Conservation (phyloP, 2,113 vertebrate species). For the Steatornis caripensis region DNA sequence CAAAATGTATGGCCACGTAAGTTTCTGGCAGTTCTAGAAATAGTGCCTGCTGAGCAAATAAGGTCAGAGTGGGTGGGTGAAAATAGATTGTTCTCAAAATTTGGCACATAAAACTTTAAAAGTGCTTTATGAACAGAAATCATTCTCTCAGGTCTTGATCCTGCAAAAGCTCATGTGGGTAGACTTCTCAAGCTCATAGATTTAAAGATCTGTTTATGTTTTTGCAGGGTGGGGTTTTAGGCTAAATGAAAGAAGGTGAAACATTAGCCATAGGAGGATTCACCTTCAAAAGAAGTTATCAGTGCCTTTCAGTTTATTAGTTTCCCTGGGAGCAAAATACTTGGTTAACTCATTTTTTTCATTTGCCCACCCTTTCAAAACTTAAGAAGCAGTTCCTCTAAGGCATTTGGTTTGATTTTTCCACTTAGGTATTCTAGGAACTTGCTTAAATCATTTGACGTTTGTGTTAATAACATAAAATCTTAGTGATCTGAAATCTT, state of each 20-base stretch:
- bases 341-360: not conserved
- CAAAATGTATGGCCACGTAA: constrained; percentile 37
- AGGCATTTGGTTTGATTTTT: constrained; percentile 39
- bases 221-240: not conserved
- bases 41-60: constrained; percentile 55
- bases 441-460: constrained; percentile 24
- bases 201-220: constrained; percentile 1
- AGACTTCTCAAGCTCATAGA: constrained; percentile 16
- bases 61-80: constrained; percentile 51
- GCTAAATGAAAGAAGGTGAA: constrained; percentile 35
- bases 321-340: constrained; percentile 18
- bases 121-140: constrained; percentile 51
- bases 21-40: constrained; percentile 59
- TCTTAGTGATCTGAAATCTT: constrained; percentile 33
- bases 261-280: constrained; percentile 1
- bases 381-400: constrained; percentile 15
- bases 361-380: constrained; percentile 15
- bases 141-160: constrained; percentile 47
- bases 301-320: not conserved
- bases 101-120: constrained; percentile 53
- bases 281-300: constrained; percentile 32
- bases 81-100: constrained; percentile 63
- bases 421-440: constrained; percentile 36
- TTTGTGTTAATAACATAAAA: constrained; percentile 36
- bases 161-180: constrained; percentile 17